Evolutionary conservation across 2,888 invertebrate genomes (phyloP), one percentile per base, ranked within the genome.

Genomic region (Drosophila subquinaria): DNA sequence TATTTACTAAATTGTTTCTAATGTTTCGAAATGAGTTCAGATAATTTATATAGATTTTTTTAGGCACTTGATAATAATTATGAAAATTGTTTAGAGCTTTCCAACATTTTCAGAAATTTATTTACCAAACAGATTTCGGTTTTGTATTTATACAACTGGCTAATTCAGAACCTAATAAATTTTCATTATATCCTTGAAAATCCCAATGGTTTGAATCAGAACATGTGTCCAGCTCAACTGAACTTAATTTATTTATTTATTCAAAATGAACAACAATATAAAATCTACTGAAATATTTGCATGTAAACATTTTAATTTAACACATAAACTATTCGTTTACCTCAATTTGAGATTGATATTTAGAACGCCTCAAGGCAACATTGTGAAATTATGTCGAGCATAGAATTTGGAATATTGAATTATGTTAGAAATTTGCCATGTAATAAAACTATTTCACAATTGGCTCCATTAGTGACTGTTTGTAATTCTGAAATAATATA

Each of bases 391-490:
- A 35, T 51, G 20, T 50, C 33, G 27, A 20, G 8, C 3, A 35
- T 36, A 23, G 23, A 51, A 17, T 13, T 23, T 38, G 4, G 10
- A 38, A 23, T 38, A 15, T 52, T 27, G 27, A 36, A 27, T n/a
- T 40, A 10, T 10, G 27, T 55, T 20, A 11, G 53, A 17, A 20
- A 61, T 45, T 67, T 73, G 0, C 11, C 9, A 35, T 38, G 17
- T 47, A 38, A 35, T 43, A 15, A 27, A 68, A 68, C 23, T 50
- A 51, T 45, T 60, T 65, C 38, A 45, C 45, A 53, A 35, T 60
- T 4, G 13, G n/a, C 11, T 38, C n/a, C 0, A 35, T 36, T 48
- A 5, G n/a, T 35, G 17, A 20, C 6, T 43, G 43, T 11, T 56
- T 56, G 51, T 20, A 43, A 33, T 60, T 43, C 59, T 36, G 5